Percentiles rank a stretch among this genome's conserved stretches.
phyloP scores from a whole-genome alignment of 2,888 invertebrate species.

The Dorcus hopei region DNA sequence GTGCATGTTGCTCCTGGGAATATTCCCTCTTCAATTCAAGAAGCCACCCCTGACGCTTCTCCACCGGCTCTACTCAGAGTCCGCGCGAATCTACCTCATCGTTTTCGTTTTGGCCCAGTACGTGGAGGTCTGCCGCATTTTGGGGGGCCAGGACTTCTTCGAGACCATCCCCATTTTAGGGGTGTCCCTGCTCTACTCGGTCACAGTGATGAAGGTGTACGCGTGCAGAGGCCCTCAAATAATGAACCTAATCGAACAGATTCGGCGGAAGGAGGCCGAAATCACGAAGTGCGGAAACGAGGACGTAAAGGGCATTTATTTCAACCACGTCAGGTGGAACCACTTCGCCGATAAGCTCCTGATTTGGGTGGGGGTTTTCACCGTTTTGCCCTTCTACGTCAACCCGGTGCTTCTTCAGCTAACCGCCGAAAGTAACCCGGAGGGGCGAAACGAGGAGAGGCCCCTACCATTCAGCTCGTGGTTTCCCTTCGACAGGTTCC shows the following conservation, averaged over 20 bases:
- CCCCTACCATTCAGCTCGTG: slow-evolving; percentile 26
- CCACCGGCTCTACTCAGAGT: slow-evolving; percentile 15
- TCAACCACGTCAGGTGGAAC: slow-evolving; percentile 17
- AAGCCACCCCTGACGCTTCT: neutral
- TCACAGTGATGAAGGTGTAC: slow-evolving; percentile 19
- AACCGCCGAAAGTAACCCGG: slow-evolving; percentile 8
- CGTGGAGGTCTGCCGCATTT: slow-evolving; percentile 16
- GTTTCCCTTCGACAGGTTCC: slow-evolving; percentile 28
- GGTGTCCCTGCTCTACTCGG: slow-evolving; percentile 23
- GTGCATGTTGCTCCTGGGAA: slow-evolving; percentile 19
- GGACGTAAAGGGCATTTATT: slow-evolving; percentile 18
- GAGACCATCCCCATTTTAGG: slow-evolving; percentile 19
- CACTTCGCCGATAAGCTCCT: slow-evolving; percentile 11
- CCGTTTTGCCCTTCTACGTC: slow-evolving; percentile 21
- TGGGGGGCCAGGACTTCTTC: slow-evolving; percentile 16
- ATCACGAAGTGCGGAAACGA: slow-evolving; percentile 16
- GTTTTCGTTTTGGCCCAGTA: slow-evolving; percentile 22
- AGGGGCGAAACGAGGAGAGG: slow-evolving; percentile 10
- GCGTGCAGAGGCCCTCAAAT: slow-evolving; percentile 14
- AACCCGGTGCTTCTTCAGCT: slow-evolving; percentile 18
- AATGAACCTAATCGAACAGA: slow-evolving; percentile 18
- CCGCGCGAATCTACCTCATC: slow-evolving; percentile 18
- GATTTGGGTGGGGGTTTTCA: slow-evolving; percentile 14
- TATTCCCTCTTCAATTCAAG: slow-evolving; percentile 19
- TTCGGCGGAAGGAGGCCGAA: slow-evolving; percentile 14